These are phyloP conservation scores for Ruditapes philippinarum DNA, from an alignment of 1,140 invertebrate genomes.

Conservation along the genomic window DNA sequence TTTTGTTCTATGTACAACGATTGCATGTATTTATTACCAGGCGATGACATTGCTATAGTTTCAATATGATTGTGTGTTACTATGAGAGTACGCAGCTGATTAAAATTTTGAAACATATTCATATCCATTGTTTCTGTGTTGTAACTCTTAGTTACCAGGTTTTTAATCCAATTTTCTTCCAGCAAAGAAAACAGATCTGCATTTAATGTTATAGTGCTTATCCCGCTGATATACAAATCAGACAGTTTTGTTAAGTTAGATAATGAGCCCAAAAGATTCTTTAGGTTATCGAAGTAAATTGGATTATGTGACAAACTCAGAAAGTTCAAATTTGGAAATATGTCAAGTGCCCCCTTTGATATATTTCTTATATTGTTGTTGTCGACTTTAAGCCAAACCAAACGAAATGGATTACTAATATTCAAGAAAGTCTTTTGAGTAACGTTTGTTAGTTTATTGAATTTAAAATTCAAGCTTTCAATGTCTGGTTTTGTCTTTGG, in stretches of 20 bases:
- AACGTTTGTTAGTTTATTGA: background rate
- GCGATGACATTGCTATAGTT: background rate
- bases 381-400: background rate
- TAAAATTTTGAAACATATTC: background rate
- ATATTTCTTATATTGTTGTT: background rate
- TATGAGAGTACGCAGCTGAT: background rate
- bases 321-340: background rate
- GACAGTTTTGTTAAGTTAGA: background rate
- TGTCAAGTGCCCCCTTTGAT: background rate
- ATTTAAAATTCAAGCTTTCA: background rate
- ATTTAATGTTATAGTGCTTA: background rate
- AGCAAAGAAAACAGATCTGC: background rate
- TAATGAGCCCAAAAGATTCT: background rate
- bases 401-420: background rate
- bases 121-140: background rate
- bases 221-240: background rate
- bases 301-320: background rate
- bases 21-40: background rate
- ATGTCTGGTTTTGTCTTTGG: background rate
- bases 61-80: background rate
- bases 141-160: background rate
- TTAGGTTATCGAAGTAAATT: background rate
- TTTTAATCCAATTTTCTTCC: background rate
- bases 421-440: background rate
- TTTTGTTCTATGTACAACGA: background rate